Evolutionary conservation across 2,113 vertebrate species (phyloP).

Genomic region (Circaetus cinerascens): DNA sequence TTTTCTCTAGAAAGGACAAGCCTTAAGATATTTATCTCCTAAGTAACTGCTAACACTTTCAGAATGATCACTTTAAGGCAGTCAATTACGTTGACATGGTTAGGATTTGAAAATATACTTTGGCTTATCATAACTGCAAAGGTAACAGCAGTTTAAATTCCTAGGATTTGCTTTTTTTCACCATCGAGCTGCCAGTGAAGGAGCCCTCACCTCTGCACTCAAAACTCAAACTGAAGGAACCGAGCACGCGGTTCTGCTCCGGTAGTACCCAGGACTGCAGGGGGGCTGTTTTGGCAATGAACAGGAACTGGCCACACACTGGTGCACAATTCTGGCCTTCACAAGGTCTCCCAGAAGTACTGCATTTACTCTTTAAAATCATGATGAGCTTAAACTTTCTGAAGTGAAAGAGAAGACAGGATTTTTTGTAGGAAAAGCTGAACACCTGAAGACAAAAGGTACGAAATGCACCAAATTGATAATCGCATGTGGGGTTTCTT

Average conservation of each 20-base stretch:
- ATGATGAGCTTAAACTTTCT: not conserved
- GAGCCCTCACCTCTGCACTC: not conserved
- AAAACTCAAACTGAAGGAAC: not conserved
- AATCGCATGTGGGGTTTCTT: accelerated
- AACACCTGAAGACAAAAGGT: not conserved
- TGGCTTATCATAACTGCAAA: not conserved
- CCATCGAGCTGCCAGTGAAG: accelerated
- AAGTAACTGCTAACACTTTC: not conserved
- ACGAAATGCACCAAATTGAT: not conserved
- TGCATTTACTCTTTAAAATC: not conserved
- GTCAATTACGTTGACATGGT: not conserved
- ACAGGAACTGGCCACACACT: not conserved
- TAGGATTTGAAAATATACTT: not conserved
- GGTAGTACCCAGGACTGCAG: accelerated
- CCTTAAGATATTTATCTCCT: not conserved
- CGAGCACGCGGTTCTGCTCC: accelerated
- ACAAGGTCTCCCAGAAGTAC: not conserved
- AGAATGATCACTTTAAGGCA: not conserved
- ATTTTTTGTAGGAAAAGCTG: not conserved
- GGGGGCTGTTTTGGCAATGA: accelerated
- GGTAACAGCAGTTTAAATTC: not conserved
- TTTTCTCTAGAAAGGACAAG: not conserved
- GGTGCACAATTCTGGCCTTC: not conserved
- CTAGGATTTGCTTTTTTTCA: not conserved
- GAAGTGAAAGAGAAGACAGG: not conserved